Percentiles rank a stretch among this genome's conserved stretches.
Conservation (phyloP, 2,113 vertebrate species). For the Pantherophis guttatus region DNA sequence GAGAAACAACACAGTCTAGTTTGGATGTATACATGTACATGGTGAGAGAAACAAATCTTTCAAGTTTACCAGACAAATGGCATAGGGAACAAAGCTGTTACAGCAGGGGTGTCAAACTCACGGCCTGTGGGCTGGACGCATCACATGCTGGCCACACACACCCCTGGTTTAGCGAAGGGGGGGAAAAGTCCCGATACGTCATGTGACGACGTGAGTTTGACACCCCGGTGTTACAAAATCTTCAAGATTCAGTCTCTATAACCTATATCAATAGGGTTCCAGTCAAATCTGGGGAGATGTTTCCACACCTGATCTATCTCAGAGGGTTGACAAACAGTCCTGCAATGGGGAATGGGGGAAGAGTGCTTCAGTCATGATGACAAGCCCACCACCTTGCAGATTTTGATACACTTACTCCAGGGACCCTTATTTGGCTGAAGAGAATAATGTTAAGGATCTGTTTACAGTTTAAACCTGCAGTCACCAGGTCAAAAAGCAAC, state of each 20-base stretch:
- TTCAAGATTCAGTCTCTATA: not conserved
- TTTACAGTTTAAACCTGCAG: not conserved
- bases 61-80: too few relatives aligned
- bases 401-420: not conserved
- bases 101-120: too few relatives aligned
- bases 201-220: too few relatives aligned
- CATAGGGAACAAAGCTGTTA: too few relatives aligned
- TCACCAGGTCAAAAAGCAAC: not conserved
- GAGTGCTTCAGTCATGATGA: not conserved
- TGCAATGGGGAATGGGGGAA: not conserved
- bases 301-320: not conserved
- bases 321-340: not conserved
- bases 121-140: rapidly evolving
- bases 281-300: not conserved
- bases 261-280: not conserved
- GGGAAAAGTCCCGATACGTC: too few relatives aligned
- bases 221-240: too few relatives aligned
- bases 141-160: too few relatives aligned
- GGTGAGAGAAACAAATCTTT: too few relatives aligned
- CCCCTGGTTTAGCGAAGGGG: too few relatives aligned
- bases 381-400: not conserved
- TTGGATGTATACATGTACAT: too few relatives aligned
- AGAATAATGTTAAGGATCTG: not conserved
- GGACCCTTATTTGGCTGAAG: not conserved
- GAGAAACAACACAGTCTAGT: too few relatives aligned